Evolutionary conservation across 1,140 invertebrate genomes (phyloP).

Genomic region (Solenopsis fugax): DNA sequence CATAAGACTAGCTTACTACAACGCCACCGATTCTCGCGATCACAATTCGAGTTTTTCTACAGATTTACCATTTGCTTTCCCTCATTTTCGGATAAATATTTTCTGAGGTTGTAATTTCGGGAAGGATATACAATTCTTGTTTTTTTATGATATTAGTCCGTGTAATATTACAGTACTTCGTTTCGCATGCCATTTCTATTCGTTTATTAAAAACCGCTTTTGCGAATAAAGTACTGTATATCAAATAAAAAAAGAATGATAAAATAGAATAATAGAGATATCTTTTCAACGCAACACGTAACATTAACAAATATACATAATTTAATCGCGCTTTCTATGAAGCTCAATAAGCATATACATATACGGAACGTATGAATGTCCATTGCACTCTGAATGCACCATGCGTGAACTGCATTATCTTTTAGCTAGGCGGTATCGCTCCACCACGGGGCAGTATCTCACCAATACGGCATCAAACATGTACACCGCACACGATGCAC

Average conservation of each 20-base stretch:
- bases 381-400: slow-evolving; percentile 72
- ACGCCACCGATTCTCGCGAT: slow-evolving; percentile 44
- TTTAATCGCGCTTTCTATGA: not conserved
- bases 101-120: slow-evolving; percentile 26
- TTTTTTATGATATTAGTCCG: not conserved
- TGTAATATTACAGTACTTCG: not conserved
- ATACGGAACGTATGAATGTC: slow-evolving; percentile 82
- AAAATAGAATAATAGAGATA: not conserved
- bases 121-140: not conserved
- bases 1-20: not conserved
- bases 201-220: not conserved
- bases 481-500: slow-evolving; percentile 64
- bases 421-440: slow-evolving; percentile 30
- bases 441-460: slow-evolving; percentile 63
- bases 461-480: slow-evolving; percentile 60
- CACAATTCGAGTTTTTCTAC: slow-evolving; percentile 16
- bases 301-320: not conserved
- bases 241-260: not conserved
- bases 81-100: slow-evolving; percentile 11
- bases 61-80: not conserved
- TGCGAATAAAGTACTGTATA: not conserved
- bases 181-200: not conserved
- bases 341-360: too few relatives aligned
- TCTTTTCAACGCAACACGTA: not conserved
- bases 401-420: slow-evolving; percentile 64